Evolutionary conservation across 2,797 vertebrate species (phyloP).

Genomic region (Huso huso): DNA sequence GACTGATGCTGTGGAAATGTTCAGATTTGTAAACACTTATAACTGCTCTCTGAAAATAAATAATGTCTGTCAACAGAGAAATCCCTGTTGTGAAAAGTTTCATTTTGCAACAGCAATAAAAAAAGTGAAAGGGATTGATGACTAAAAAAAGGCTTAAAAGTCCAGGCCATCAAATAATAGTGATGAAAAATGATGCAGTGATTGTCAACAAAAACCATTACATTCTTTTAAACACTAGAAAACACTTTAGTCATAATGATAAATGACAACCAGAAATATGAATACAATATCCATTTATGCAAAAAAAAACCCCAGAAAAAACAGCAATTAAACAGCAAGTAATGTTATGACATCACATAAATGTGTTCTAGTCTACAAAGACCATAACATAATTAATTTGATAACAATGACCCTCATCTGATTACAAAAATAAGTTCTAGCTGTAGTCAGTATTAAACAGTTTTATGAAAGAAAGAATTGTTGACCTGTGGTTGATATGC

Average conservation of each 20-base stretch:
- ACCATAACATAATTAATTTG: too few species aligned
- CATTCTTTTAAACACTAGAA: conserved; percentile 71
- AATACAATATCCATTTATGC: conserved; percentile 71
- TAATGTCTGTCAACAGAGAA: conserved; percentile 66
- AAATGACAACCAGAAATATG: conserved; percentile 65
- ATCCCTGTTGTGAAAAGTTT: conserved; percentile 56
- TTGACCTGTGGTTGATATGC: too few species aligned
- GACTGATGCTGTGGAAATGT: conserved; percentile 49
- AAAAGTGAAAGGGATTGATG: conserved; percentile 68
- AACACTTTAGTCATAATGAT: conserved; percentile 59
- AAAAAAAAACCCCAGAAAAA: conserved; percentile 60
- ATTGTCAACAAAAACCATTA: conserved; percentile 46
- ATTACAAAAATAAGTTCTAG: too few species aligned
- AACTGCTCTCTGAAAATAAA: conserved; percentile 51
- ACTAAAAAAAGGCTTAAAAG: conserved; percentile 48
- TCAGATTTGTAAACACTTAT: conserved; percentile 37
- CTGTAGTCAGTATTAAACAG: too few species aligned
- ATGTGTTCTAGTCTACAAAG: too few species aligned
- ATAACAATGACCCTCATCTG: too few species aligned
- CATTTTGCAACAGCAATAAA: conserved; percentile 53
- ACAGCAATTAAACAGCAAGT: conserved; percentile 35
- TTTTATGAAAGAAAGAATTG: too few species aligned
- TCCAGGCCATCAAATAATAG: conserved; percentile 62
- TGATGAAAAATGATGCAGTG: conserved; percentile 62
- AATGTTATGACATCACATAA: background rate